These are phyloP conservation scores for Phrynosoma blainvillii DNA, from an alignment of 2,113 vertebrate genomes.

Conservation along the genomic window DNA sequence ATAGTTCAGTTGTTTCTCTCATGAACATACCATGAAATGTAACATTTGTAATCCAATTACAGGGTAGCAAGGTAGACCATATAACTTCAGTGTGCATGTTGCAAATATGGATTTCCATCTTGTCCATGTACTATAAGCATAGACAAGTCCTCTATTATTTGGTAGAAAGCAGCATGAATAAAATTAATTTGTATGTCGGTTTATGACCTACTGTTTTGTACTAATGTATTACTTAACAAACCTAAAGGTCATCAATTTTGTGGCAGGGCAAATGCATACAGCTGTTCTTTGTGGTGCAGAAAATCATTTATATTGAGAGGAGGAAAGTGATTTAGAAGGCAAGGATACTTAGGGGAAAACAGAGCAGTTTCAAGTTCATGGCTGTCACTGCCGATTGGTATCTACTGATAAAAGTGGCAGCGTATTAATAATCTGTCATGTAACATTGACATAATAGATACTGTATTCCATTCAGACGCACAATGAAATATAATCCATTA, in stretches of 20 bases:
- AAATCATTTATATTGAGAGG: conserved; percentile 23
- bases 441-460: conserved; percentile 58
- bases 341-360: conserved; percentile 52
- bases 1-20: no score
- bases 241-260: conserved; percentile 25
- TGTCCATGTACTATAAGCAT: not conserved
- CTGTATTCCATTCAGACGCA: conserved; percentile 59
- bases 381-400: conserved; percentile 38
- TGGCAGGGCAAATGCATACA: not conserved
- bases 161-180: not conserved
- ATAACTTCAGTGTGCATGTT: accelerated
- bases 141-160: not conserved
- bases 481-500: conserved; percentile 63
- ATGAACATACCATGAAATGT: not conserved
- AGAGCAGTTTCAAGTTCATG: conserved; percentile 54
- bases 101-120: not conserved
- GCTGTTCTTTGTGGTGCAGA: conserved; percentile 6
- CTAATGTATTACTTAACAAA: conserved; percentile 31
- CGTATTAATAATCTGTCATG: conserved; percentile 72
- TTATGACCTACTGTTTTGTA: conserved; percentile 9
- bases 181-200: conserved; percentile 2
- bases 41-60: not conserved
- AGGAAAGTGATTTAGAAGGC: conserved; percentile 45
- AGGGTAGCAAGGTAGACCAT: not conserved
- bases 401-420: conserved; percentile 61